A percentile compares a stretch with the other conserved stretches of the same genome.
phyloP scores from a whole-genome alignment of 2,797 vertebrate species.

The Enteromius fasciolatus region DNA sequence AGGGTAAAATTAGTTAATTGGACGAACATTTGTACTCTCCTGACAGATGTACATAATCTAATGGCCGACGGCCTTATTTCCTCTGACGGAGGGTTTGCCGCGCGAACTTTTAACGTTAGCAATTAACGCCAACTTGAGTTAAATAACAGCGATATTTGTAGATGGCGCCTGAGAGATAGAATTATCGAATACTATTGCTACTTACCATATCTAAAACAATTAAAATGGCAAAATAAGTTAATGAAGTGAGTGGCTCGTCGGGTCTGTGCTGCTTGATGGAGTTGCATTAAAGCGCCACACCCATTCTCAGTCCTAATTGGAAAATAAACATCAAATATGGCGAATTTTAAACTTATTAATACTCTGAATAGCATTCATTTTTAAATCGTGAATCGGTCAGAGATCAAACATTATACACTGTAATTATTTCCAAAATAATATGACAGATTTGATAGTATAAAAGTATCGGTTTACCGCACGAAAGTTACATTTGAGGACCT shows the following conservation, averaged over 20 bases:
- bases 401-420: background rate
- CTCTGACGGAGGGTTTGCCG: slow-evolving; percentile 6
- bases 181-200: background rate
- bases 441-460: background rate
- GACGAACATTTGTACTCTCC: slow-evolving; percentile 6
- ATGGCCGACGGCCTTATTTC: slow-evolving; percentile 18
- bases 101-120: background rate
- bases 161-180: background rate
- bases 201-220: slow-evolving; percentile 61
- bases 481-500: background rate
- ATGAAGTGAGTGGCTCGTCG: background rate
- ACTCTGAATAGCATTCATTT: slow-evolving; percentile 7
- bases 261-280: background rate
- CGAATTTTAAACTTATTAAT: slow-evolving; percentile 42
- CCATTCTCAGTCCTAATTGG: slow-evolving; percentile 45
- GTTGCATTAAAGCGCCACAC: slow-evolving; percentile 37
- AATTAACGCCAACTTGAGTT: background rate
- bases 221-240: slow-evolving; percentile 60
- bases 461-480: background rate
- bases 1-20: slow-evolving; percentile 22
- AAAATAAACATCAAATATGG: slow-evolving; percentile 8
- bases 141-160: background rate
- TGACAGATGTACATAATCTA: slow-evolving; percentile 14
- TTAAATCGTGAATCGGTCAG: background rate
- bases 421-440: background rate